Percentiles rank a stretch among this genome's conserved stretches.
Conservation (phyloP, 2,888 invertebrate genomes). For the Tachina grossa region DNA sequence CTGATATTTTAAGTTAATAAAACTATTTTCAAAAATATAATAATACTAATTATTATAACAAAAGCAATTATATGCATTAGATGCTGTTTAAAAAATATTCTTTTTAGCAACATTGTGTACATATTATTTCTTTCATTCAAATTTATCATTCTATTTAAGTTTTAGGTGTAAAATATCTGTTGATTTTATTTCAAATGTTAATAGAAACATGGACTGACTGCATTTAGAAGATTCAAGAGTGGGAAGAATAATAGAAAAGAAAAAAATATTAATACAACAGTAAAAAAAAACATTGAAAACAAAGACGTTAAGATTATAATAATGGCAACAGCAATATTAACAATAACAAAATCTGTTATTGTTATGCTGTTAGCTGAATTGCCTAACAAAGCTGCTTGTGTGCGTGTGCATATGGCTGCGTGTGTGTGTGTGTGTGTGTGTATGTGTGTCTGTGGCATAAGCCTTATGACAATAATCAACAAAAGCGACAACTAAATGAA, state of each 20-base stretch:
- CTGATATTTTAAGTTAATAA: too few species aligned
- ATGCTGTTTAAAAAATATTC: too few species aligned
- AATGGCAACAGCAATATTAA: conserved; percentile 36
- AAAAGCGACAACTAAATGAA: conserved; percentile 69
- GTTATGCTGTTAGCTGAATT: conserved; percentile 64
- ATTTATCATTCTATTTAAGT: neutral
- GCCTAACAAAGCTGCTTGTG: conserved; percentile 65
- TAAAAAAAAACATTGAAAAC: conserved; percentile 30
- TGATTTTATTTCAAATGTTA: neutral
- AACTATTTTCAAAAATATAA: too few species aligned
- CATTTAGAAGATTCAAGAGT: conserved; percentile 33
- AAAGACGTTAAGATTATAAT: conserved; percentile 63
- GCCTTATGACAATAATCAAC: conserved; percentile 68
- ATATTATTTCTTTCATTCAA: too few species aligned
- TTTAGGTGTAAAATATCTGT: neutral
- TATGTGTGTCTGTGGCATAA: conserved; percentile 43
- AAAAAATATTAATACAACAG: neutral
- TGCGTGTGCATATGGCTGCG: conserved; percentile 2
- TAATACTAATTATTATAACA: too few species aligned
- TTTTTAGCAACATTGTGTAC: too few species aligned
- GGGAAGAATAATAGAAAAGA: conserved; percentile 20
- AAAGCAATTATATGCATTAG: too few species aligned
- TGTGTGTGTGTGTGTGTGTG: conserved; percentile 16
- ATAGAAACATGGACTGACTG: conserved; percentile 10
- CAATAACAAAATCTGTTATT: conserved; percentile 34